phyloP scores from a whole-genome alignment of 2,888 invertebrate species.

The Eristalis intricaria region DNA sequence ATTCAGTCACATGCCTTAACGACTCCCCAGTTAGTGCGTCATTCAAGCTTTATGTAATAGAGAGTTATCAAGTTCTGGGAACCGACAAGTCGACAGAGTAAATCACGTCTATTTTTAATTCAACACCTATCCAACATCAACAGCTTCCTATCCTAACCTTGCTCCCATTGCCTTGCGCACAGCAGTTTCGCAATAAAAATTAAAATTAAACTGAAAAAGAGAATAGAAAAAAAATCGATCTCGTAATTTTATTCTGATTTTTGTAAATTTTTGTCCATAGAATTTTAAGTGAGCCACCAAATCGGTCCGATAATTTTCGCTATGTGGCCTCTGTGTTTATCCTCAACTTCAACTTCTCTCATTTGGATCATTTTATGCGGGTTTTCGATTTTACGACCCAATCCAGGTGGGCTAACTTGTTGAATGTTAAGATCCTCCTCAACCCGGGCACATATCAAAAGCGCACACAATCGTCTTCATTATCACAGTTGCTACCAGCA shows the following conservation, averaged over 20 bases:
- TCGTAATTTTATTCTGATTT: conserved; percentile 18
- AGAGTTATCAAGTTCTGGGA: background rate
- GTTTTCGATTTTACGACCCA: conserved; percentile 39
- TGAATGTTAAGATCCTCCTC: conserved; percentile 52
- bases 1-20: background rate
- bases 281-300: conserved; percentile 16
- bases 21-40: background rate
- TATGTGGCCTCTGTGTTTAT: background rate
- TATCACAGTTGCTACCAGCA: background rate
- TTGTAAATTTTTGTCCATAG: background rate
- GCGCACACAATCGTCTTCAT: conserved; percentile 27
- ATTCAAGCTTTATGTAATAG: background rate
- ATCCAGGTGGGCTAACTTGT: conserved; percentile 19
- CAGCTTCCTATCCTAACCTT: background rate
- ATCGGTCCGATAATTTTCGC: background rate
- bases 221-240: background rate
- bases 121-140: background rate
- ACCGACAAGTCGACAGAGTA: background rate
- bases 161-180: background rate
- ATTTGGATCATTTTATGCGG: conserved; percentile 2
- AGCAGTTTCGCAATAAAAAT: conserved; percentile 22
- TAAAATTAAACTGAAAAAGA: conserved; percentile 1
- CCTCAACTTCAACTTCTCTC: background rate
- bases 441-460: conserved; percentile 19
- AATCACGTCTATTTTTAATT: background rate